Base-by-base conservation (phyloP, 2,797 vertebrate species). In the Manis pentadactyla region DNA sequence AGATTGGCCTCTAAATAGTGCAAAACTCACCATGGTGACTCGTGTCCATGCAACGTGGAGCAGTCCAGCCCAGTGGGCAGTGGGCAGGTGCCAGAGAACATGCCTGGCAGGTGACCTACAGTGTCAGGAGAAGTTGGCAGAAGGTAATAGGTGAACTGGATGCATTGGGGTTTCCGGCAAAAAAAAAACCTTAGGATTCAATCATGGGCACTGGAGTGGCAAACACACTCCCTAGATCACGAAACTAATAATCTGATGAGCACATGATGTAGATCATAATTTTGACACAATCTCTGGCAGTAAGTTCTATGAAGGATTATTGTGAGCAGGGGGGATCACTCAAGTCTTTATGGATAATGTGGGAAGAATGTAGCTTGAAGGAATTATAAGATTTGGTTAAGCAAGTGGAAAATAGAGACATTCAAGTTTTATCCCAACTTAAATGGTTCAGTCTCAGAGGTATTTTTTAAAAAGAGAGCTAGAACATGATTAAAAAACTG, bases 361-460 rank as follows among this genome's bases (percentile, higher is more conserved):
- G 34, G n/a, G n/a, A 63, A 86, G 84, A 87, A 83, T 90, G 37
- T 85, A 87, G 82, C 96, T 96, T 85, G 55, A 83, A 93, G 90
- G 75, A 92, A 95, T 96, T 78, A 57, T 78, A 71, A 92, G 49
- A 92, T 90, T 92, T 93, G 77, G 53, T 94, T 97, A 92, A 94
- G 75, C 74, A 95, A 87, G 81, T 93, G 51, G 66, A 95, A 96
- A 96, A 86, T 87, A 90, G 90, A 97, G 68, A 57, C 61, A 87
- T 96, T 96, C 78, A 85, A 68, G 12, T 96, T 92, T 93, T 94
- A 96, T 83, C 19, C 51, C 68, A 83, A 71, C 92, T 95, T 96
- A 95, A 96, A 90, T 68, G 11, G 37, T 95, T 95, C n/a, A 85
- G 5, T 90, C 83, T 55, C 73, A 21, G 15, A 39, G 59, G 84